Evolutionary conservation across 2,797 vertebrate species (phyloP), one percentile per base, ranked within the genome.

Genomic region (Meda fulgida): DNA sequence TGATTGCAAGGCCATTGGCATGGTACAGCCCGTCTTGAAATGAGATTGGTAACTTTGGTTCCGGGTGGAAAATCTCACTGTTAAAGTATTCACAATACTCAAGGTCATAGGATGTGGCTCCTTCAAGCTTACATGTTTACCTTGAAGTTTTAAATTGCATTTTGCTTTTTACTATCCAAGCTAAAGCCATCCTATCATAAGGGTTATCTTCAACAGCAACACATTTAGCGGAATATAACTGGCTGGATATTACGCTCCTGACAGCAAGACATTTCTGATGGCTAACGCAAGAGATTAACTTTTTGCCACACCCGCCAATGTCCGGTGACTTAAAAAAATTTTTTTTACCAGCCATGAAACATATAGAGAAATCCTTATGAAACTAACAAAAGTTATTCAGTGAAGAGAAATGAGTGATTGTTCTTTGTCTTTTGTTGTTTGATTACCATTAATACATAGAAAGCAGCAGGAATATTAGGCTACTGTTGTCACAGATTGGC

Each of bases 1-100:
- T 83, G 67, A 83, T 85, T 87, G 79, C 80, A 83, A 26, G 72
- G 71, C 60, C 51, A 85, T 46, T 88, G 51, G 55, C 31, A 83
- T 76, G 43, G 51, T 84, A 73, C 80, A 55, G 85, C 48, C 65
- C 11, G 38, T 75, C 55, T 84, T 38, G 67, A 67, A 75, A 86
- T 75, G 72, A 84, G 58, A 80, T 63, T 83, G 85, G 76, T 78
- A 85, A 89, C 78, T 77, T 79, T 80, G 72, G 26, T 87, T 78
- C 67, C 80, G 71, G 82, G 80, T 87, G 58, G 51, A 88, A 88
- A 46, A 77, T 84, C 23, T 77, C 34, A 63, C 60, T 43, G 60
- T 82, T 84, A 84, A 81, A 83, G 46, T 85, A 76, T 88, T 89
- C 76, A 72, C 53, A 70, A 76, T 76, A 66, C 36, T 75, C 79